Percentiles rank a stretch among this genome's conserved stretches.
Evolutionary conservation across 30 jellyfish, hydroid and myxozoan genomes (phyloP).

Genomic region (Hydractinia symbiolongicarpus): DNA sequence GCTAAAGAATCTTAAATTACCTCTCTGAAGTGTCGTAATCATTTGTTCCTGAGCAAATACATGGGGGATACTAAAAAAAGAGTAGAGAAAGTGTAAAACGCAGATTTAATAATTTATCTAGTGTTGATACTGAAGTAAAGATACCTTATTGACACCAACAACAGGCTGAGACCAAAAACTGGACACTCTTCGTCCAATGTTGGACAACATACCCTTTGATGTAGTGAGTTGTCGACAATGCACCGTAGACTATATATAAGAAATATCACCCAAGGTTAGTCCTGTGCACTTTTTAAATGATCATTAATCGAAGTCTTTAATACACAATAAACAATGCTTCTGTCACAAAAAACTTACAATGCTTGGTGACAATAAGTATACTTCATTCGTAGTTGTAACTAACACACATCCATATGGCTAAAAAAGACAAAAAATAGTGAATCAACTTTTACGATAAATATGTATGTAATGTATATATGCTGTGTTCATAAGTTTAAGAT

Average conservation of each 20-base stretch:
- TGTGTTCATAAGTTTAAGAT: too few relatives aligned
- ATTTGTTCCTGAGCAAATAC: constrained; percentile 51
- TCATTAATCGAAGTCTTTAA: too few relatives aligned
- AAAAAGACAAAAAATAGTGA: not conserved
- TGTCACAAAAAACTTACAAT: constrained; percentile 28
- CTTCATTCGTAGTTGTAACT: constrained; percentile 59
- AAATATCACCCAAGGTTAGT: too few relatives aligned
- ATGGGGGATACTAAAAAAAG: constrained; percentile 51
- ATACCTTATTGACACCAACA: constrained; percentile 6
- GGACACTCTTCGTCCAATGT: constrained; percentile 74
- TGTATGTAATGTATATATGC: not conserved
- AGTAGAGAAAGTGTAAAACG: not conserved
- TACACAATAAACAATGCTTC: too few relatives aligned
- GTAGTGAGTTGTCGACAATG: constrained; percentile 41
- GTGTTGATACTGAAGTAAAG: not conserved
- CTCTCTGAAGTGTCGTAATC: constrained; percentile 41
- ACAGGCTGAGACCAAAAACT: constrained; percentile 44
- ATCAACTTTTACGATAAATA: not conserved
- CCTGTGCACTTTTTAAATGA: too few relatives aligned
- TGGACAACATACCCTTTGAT: constrained; percentile 70
- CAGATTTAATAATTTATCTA: not conserved
- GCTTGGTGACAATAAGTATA: constrained; percentile 35
- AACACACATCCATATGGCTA: constrained; percentile 76
- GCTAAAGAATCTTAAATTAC: not conserved
- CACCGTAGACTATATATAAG: constrained; percentile 26